Evolutionary conservation across 2,113 vertebrate genomes (phyloP).

Genomic region (Aegypius monachus): DNA sequence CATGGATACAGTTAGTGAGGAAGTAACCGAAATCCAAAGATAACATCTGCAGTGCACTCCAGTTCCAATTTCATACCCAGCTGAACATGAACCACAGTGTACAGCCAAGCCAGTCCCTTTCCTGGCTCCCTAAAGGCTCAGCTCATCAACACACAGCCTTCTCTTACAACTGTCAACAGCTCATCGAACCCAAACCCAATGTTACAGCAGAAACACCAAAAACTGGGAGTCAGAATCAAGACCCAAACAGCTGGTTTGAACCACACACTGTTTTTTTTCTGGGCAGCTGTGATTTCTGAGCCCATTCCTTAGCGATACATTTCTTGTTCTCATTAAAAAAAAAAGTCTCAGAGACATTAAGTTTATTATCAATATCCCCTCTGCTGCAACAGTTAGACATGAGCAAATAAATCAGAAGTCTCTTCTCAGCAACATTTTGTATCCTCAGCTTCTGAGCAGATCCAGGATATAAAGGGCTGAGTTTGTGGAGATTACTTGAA

Average conservation of each 20-base stretch:
- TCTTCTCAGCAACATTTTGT: background rate
- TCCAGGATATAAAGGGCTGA: background rate
- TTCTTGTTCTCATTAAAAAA: background rate
- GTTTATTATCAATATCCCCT: background rate
- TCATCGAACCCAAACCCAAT: background rate
- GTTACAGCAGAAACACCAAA: background rate
- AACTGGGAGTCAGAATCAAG: background rate
- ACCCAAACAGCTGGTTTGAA: background rate
- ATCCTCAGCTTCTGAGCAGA: background rate
- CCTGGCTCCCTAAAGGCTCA: background rate
- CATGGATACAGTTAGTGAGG: background rate
- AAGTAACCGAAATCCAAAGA: conserved; percentile 17
- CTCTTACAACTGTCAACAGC: background rate
- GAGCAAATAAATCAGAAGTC: background rate
- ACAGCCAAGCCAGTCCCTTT: background rate
- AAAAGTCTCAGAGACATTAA: background rate
- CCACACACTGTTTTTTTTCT: background rate
- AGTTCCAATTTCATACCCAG: background rate
- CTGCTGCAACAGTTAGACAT: background rate
- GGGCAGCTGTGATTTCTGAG: background rate
- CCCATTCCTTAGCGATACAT: background rate
- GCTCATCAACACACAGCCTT: background rate
- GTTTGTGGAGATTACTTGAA: background rate
- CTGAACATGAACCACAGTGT: background rate
- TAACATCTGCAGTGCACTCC: background rate